phyloP scores from a whole-genome alignment of 2,113 vertebrate genomes.

The Mobula hypostoma region DNA sequence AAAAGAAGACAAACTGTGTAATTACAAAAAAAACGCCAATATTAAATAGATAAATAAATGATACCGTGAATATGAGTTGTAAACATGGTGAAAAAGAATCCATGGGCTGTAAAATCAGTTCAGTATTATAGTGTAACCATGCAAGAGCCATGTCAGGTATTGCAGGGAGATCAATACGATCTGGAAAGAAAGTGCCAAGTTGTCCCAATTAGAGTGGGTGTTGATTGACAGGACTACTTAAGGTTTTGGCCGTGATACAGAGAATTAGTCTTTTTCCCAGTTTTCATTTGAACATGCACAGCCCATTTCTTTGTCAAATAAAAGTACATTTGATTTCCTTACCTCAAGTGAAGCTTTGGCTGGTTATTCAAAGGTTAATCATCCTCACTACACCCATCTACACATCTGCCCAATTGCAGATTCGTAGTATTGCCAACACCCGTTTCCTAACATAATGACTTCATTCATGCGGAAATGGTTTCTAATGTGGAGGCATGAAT shows the following conservation, averaged over 20 bases:
- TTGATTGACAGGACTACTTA: not conserved
- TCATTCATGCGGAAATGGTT: conserved; percentile 28
- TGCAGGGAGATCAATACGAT: not conserved
- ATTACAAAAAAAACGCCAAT: too few relatives aligned
- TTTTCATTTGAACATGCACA: not conserved
- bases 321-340: not conserved
- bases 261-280: not conserved
- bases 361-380: conserved; percentile 2
- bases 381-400: not conserved
- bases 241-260: too few relatives aligned
- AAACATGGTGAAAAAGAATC: too few relatives aligned
- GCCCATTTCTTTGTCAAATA: not conserved
- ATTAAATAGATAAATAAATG: too few relatives aligned
- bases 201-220: not conserved
- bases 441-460: conserved; percentile 8
- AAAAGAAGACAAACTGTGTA: too few relatives aligned
- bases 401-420: conserved; percentile 13
- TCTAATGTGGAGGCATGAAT: not conserved
- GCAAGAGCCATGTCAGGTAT: not conserved
- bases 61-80: too few relatives aligned
- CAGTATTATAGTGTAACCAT: not conserved
- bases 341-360: not conserved
- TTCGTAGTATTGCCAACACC: conserved; percentile 14
- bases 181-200: not conserved
- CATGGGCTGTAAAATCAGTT: too few relatives aligned